These are phyloP conservation scores for Microctenopoma lineatum DNA, from an alignment of 2,797 vertebrate genomes.

Conservation along the genomic window DNA sequence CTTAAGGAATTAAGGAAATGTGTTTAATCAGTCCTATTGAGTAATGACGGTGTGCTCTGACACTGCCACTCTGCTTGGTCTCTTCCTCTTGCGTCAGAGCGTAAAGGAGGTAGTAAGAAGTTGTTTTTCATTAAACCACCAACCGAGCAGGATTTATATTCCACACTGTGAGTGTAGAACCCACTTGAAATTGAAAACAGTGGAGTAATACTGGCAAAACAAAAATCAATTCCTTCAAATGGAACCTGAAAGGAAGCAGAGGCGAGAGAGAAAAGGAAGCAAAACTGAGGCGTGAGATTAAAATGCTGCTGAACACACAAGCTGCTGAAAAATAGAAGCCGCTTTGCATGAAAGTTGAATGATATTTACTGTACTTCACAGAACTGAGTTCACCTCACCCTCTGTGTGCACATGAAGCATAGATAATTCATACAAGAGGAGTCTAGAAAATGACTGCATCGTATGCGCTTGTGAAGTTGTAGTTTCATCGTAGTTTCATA, in stretches of 20 bases:
- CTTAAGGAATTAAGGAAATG: slow-evolving; percentile 33
- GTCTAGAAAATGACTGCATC: not conserved
- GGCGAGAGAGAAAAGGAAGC: slow-evolving; percentile 13
- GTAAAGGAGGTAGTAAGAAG: slow-evolving; percentile 19
- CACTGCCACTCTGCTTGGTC: slow-evolving; percentile 66
- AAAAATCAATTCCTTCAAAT: slow-evolving; percentile 83
- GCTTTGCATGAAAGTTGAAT: slow-evolving; percentile 86
- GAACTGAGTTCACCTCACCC: slow-evolving; percentile 27
- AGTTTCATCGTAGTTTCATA: slow-evolving; percentile 8
- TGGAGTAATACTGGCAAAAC: slow-evolving; percentile 82
- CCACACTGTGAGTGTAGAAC: slow-evolving; percentile 64
- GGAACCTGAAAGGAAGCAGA: slow-evolving; percentile 65
- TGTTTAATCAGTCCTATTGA: slow-evolving; percentile 52
- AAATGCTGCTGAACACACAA: slow-evolving; percentile 77
- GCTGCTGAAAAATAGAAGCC: slow-evolving; percentile 81
- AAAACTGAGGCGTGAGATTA: slow-evolving; percentile 81
- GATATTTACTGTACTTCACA: slow-evolving; percentile 71
- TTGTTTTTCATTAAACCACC: slow-evolving; percentile 64
- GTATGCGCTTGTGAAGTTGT: not conserved
- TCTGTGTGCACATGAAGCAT: slow-evolving; percentile 13
- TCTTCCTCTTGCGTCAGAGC: slow-evolving; percentile 62
- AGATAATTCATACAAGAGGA: slow-evolving; percentile 23
- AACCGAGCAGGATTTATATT: slow-evolving; percentile 56
- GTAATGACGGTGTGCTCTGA: slow-evolving; percentile 35
- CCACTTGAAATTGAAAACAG: slow-evolving; percentile 86